phyloP scores from a whole-genome alignment of 2,797 vertebrate genomes.

The Sebastes flavidus region DNA sequence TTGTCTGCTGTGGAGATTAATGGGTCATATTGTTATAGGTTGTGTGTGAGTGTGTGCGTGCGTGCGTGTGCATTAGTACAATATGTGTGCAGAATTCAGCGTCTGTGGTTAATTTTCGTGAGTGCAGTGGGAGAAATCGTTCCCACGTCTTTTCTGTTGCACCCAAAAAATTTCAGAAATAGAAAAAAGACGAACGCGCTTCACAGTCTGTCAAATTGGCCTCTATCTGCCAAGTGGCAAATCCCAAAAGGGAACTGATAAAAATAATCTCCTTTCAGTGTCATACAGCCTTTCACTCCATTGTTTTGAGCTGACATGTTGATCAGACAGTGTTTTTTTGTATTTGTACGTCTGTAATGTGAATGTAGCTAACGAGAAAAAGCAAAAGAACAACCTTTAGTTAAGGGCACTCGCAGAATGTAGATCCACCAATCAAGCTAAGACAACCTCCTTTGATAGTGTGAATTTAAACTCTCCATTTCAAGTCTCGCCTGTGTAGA shows the following conservation, averaged over 20 bases:
- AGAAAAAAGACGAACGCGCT: slow-evolving; percentile 47
- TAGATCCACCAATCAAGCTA: slow-evolving; percentile 34
- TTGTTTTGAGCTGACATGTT: slow-evolving; percentile 31
- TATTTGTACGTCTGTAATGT: slow-evolving; percentile 56
- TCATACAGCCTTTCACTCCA: slow-evolving; percentile 39
- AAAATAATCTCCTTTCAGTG: slow-evolving; percentile 42
- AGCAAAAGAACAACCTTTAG: slow-evolving; percentile 52
- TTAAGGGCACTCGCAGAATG: slow-evolving; percentile 47
- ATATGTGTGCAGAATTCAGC: slow-evolving; percentile 61
- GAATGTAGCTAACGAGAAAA: slow-evolving; percentile 55
- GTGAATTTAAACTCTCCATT: slow-evolving; percentile 33
- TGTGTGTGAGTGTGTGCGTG: slow-evolving; percentile 33
- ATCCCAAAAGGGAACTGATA: slow-evolving; percentile 48
- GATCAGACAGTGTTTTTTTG: slow-evolving; percentile 55
- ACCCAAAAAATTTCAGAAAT: slow-evolving; percentile 62
- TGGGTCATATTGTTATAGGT: slow-evolving; percentile 71
- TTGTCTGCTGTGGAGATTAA: slow-evolving; percentile 80
- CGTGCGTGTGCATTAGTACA: slow-evolving; percentile 32
- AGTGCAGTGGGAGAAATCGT: slow-evolving; percentile 53
- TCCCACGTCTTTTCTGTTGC: slow-evolving; percentile 65
- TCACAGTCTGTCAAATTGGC: slow-evolving; percentile 31
- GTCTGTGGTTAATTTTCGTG: slow-evolving; percentile 71
- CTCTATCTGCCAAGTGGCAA: slow-evolving; percentile 57
- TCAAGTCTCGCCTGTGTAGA: slow-evolving; percentile 19
- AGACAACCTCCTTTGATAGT: slow-evolving; percentile 16